A percentile compares a stretch with the other conserved stretches of the same genome.
Conservation (phyloP, 2,797 vertebrate species). For the Lacerta bilineata region DNA sequence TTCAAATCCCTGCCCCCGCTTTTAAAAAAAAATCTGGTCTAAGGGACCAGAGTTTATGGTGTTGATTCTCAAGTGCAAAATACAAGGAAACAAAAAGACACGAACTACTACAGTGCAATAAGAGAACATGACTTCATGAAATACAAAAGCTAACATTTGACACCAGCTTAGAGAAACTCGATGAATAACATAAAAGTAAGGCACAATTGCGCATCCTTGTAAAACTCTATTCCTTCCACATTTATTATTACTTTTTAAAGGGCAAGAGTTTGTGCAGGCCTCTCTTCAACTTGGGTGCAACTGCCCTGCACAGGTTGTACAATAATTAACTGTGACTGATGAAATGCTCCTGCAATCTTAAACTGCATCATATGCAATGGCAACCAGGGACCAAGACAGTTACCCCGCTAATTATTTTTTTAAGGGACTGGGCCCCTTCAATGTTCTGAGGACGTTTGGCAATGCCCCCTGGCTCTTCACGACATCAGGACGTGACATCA, state of each 20-base stretch:
- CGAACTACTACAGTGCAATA: background rate
- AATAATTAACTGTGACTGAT: no score
- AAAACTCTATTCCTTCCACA: background rate
- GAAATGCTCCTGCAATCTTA: no score
- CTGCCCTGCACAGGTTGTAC: no score
- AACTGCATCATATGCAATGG: no score
- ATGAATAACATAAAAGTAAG: background rate
- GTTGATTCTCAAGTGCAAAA: background rate
- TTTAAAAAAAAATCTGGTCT: no score
- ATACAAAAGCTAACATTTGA: background rate
- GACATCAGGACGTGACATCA: no score
- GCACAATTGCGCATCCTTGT: background rate
- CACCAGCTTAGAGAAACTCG: background rate
- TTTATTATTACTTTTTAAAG: conserved; percentile 1
- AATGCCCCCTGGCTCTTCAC: no score
- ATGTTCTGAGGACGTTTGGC: no score
- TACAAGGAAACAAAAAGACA: background rate
- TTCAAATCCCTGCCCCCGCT: background rate
- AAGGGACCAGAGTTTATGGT: background rate
- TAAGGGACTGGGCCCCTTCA: no score
- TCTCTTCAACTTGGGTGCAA: no score
- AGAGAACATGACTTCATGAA: background rate
- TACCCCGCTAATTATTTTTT: no score
- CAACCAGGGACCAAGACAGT: no score
- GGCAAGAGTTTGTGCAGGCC: background rate